Base-by-base conservation (phyloP, 2,888 invertebrate species). In the Orthonevra nobilis region DNA sequence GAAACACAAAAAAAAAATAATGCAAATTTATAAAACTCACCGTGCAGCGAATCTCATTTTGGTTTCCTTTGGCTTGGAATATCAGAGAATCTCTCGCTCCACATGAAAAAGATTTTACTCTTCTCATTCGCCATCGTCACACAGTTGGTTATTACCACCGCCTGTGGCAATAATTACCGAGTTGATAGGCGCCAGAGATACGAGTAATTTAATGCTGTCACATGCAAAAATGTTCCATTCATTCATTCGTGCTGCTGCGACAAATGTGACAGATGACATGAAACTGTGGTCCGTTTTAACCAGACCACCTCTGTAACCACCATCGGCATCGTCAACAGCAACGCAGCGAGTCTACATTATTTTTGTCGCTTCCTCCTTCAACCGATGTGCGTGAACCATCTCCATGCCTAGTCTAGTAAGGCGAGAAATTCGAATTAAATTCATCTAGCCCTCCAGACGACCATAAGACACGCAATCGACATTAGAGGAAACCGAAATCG, bases 131-230 rank as follows among this genome's bases (percentile, higher is more conserved):
- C 38, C 38, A 15, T 23, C 32, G 15, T 32, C 15, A 10, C 9
- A 28, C 20, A 3, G 23, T 1, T 23, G 34, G 48, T 28, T 10
- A 1, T 23, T 4, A 7, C 52, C 3, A 28, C 15, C 28, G 42
- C 34, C 56, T 58, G 58, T 63, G 60, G 56, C 48, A 60, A 68
- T 73, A 72, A 79, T 79, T 79, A 73, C 66, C 66, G 50, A 79
- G 34, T 28, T 79, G 79, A 72, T 72, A 73, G 79, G 79, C 79
- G 79, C 72, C 79, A 73, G 66, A n/a, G n/a, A 79, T 61, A 68
- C 12, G 56, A 60, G 50, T 50, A 79, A 73, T 72, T 66, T 42
- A 68, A 56, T 66, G 72, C 61, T 68, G 79, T 79, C 79, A 79
- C 72, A 72, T 60, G 72, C 79, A 66, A 72, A 72, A 64, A 50